Base-by-base conservation (phyloP, 2,888 invertebrate species). In the Parnassius orleans region DNA sequence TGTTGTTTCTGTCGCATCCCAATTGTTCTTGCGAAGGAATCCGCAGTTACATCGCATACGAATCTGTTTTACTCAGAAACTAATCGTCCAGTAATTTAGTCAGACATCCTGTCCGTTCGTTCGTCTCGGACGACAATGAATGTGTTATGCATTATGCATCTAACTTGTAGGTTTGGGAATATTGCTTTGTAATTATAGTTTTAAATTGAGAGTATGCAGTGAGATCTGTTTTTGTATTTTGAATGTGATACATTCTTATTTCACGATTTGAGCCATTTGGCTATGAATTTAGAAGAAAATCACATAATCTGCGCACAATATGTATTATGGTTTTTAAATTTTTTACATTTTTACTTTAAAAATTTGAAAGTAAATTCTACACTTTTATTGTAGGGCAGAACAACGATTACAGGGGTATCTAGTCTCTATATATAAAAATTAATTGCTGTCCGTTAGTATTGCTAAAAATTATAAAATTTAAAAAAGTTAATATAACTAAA, bases 31-130 rank as follows among this genome's bases (percentile, higher is more conserved):
- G 66, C 61, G 67, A 66, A 64, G 55, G 57, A 61, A 67, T 61
- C 67, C 65, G 60, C 65, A n/a, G 53, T 60, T 55, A 53, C 57
- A 53, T 41, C 64, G 75, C 73, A 77, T 76, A 74, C 76, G 64
- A 72, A 81, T 80, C 72, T 65, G 67, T 65, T 67, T 79, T 88
- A 81, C 87, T 72, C 57, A 72, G 90, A 89, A 89, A 80, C 81
- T 90, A 90, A 89, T 89, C 85, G 86, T 41, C 74, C 73, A 65
- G 76, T 80, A 88, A 89, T 89, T 89, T 89, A 81, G 86, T 80
- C 82, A 83, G 73, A 84, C 82, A 84, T 87, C 86, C 87, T 83
- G 81, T 59, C 63, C 24, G 44, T 52, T 15, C 52, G 12, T 68
- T 70, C 69, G 69, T 71, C n/a, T 47, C 52, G 61, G 70, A 70